Percentiles rank a stretch among this genome's conserved stretches.
Conservation (phyloP, 2,888 invertebrate genomes). For the Meandrusa payeni region DNA sequence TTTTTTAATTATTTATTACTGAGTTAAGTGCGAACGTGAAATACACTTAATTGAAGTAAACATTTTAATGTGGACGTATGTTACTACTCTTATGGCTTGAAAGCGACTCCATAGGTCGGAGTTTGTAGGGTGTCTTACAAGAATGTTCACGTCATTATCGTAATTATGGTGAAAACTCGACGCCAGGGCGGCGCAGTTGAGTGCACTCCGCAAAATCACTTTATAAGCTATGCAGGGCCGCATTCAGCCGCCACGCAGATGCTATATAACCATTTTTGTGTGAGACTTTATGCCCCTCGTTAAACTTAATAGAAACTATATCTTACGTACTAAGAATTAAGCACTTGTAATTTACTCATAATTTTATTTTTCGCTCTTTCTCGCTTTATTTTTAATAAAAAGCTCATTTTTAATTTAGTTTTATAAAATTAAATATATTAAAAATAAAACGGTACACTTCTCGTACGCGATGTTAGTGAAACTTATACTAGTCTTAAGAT, state of each 20-base stretch:
- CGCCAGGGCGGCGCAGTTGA: constrained; percentile 31
- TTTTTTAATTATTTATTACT: constrained; percentile 22
- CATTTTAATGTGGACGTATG: constrained; percentile 20
- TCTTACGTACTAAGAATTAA: constrained; percentile 36
- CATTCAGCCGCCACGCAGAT: constrained; percentile 37
- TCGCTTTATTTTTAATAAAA: constrained; percentile 18
- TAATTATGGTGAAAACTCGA: constrained; percentile 38
- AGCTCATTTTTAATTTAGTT: constrained; percentile 12
- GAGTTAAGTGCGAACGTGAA: constrained; percentile 5
- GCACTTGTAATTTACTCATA: constrained; percentile 30
- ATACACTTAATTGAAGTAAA: constrained; percentile 21
- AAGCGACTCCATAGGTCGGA: constrained; percentile 25
- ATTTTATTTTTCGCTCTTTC: constrained; percentile 23
- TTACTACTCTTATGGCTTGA: constrained; percentile 18
- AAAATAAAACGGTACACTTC: constrained; percentile 11
- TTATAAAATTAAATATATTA: constrained; percentile 15
- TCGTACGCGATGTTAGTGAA: constrained; percentile 8
- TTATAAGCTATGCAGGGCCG: constrained; percentile 55
- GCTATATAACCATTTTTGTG: constrained; percentile 49
- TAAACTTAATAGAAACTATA: constrained; percentile 41
- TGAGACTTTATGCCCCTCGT: constrained; percentile 36
- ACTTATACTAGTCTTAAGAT: constrained; percentile 20
- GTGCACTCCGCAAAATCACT: constrained; percentile 63
- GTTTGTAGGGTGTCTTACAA: constrained; percentile 33
- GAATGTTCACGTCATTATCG: constrained; percentile 41